Conservation (phyloP, 2,888 invertebrate species). For the Acanthoscelides obtectus region DNA sequence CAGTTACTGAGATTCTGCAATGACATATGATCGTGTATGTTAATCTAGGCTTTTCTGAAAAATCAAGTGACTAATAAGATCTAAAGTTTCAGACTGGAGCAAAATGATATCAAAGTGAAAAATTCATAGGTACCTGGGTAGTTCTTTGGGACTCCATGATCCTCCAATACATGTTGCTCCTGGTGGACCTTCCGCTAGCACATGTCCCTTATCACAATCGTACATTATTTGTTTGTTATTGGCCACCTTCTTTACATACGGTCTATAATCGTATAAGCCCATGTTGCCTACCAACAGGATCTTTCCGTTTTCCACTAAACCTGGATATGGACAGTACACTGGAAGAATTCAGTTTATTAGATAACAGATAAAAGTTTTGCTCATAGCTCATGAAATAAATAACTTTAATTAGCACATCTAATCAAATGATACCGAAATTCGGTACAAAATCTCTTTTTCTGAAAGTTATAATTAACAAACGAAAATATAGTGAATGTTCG, state of each 20-base stretch:
- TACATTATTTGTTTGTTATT: constrained; percentile 95
- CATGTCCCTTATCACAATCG: constrained; percentile 89
- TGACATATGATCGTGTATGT: neutral
- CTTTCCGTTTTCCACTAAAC: constrained; percentile 82
- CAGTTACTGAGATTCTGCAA: too few relatives aligned
- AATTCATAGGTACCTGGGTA: constrained; percentile 59
- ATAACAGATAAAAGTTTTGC: too few relatives aligned
- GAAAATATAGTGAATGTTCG: too few relatives aligned
- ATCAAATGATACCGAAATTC: too few relatives aligned
- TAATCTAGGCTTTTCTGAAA: too few relatives aligned
- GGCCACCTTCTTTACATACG: constrained; percentile 84
- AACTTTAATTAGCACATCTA: too few relatives aligned
- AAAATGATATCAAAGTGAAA: neutral
- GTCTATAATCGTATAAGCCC: constrained; percentile 92
- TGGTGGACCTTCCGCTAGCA: constrained; percentile 79
- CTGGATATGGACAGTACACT: constrained; percentile 92
- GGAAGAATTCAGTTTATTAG: too few relatives aligned
- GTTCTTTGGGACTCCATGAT: constrained; percentile 83
- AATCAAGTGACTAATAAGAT: too few relatives aligned
- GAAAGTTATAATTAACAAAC: too few relatives aligned
- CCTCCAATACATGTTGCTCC: constrained; percentile 95
- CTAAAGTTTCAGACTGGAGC: neutral
- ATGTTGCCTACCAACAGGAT: constrained; percentile 90
- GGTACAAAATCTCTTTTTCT: too few relatives aligned
- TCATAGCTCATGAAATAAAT: too few relatives aligned